Percentiles rank a stretch among this genome's conserved stretches.
phyloP scores from a whole-genome alignment of 64 coral and sea anemone species.

The Catalaphyllia jardinei region DNA sequence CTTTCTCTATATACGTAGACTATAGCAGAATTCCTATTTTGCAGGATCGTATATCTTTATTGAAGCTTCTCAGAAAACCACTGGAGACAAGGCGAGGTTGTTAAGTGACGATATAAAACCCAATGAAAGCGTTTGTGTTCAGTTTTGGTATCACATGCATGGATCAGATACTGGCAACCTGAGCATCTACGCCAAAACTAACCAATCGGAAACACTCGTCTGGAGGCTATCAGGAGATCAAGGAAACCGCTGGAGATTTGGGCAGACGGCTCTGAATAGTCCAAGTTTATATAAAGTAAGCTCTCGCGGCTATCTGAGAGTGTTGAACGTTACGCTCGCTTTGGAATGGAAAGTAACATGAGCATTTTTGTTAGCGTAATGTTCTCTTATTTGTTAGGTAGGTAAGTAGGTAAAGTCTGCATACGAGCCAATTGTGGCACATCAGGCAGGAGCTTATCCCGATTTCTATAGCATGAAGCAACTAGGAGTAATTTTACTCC shows the following conservation, averaged over 20 bases:
- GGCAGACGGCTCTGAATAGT: conserved; percentile 29
- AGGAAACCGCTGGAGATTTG: conserved; percentile 25
- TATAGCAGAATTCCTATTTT: background rate
- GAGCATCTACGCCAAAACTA: conserved; percentile 10
- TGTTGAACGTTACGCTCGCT: too few relatives aligned
- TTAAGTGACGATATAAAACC: conserved; percentile 13
- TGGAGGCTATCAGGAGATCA: conserved; percentile 23
- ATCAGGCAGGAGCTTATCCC: too few relatives aligned
- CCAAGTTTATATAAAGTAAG: conserved; percentile 5
- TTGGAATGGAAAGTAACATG: too few relatives aligned
- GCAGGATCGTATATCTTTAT: conserved; percentile 22
- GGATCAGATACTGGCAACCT: conserved; percentile 22
- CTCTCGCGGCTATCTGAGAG: too few relatives aligned
- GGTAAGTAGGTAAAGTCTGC: too few relatives aligned
- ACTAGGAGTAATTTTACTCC: too few relatives aligned
- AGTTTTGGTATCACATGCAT: conserved; percentile 62
- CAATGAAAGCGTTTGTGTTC: conserved; percentile 21
- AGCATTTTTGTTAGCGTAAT: too few relatives aligned
- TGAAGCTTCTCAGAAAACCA: background rate
- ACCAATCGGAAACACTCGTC: conserved; percentile 8
- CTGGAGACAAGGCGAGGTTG: background rate
- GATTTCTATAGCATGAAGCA: too few relatives aligned
- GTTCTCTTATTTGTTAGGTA: too few relatives aligned
- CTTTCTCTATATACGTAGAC: too few relatives aligned
- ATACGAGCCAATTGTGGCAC: too few relatives aligned